Evolutionary conservation across 2,888 invertebrate genomes (phyloP).

Genomic region (Melinaea menophilus): DNA sequence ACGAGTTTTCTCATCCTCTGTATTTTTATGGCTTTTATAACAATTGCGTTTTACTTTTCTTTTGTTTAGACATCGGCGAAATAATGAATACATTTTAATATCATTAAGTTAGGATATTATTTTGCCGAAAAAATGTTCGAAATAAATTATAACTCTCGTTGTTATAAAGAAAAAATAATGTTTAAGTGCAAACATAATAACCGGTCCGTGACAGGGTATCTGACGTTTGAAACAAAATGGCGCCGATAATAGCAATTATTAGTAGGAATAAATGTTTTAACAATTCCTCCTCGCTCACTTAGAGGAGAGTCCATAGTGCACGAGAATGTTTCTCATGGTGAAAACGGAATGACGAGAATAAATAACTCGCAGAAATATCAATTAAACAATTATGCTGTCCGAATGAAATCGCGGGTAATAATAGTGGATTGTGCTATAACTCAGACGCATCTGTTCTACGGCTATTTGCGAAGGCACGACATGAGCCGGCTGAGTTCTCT

Average conservation of each 20-base stretch:
- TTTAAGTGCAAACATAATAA: no score
- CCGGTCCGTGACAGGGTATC: background rate
- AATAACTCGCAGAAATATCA: conserved; percentile 79
- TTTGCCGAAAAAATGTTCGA: conserved; percentile 2
- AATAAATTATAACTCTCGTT: conserved; percentile 13
- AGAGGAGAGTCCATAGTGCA: conserved; percentile 53
- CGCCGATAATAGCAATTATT: background rate
- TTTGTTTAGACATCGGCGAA: conserved; percentile 52
- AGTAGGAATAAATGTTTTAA: background rate
- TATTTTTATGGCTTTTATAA: conserved; percentile 72
- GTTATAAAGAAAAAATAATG: conserved; percentile 7
- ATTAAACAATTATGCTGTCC: conserved; percentile 80
- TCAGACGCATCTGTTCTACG: conserved; percentile 76
- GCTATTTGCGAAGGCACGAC: conserved; percentile 76
- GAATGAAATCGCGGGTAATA: conserved; percentile 79
- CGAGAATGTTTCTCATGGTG: conserved; percentile 64
- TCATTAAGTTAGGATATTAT: conserved; percentile 21
- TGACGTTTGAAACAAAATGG: background rate
- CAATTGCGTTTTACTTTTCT: conserved; percentile 56
- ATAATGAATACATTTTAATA: conserved; percentile 37
- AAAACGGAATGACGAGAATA: conserved; percentile 75
- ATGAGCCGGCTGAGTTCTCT: conserved; percentile 40
- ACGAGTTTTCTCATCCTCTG: conserved; percentile 64
- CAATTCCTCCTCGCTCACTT: background rate
- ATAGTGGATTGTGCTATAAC: conserved; percentile 76